These are phyloP conservation scores for Cyanistes caeruleus DNA, from an alignment of 2,113 vertebrate species.

Conservation along the genomic window DNA sequence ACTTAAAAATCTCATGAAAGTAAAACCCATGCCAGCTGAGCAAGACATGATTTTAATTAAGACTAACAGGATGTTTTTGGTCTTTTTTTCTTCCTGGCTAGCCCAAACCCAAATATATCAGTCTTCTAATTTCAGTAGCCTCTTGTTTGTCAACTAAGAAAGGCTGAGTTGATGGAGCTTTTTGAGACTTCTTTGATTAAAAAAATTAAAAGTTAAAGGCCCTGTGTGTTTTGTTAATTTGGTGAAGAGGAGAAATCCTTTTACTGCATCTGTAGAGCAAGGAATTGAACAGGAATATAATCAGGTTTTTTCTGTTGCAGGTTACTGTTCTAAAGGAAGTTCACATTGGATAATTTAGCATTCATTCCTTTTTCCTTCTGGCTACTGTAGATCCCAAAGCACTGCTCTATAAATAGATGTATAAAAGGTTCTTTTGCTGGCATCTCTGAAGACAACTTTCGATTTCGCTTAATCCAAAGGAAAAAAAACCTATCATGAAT, in stretches of 20 bases:
- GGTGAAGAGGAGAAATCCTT: neutral
- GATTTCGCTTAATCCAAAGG: neutral
- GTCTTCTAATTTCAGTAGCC: neutral
- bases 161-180: neutral
- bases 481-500: neutral
- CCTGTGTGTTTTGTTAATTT: neutral
- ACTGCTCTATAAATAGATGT: conserved; percentile 30
- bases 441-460: neutral
- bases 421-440: neutral
- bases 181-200: neutral
- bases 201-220: neutral
- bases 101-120: neutral
- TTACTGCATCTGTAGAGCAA: neutral
- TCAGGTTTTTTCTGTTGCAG: neutral
- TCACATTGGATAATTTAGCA: neutral
- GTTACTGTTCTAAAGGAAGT: conserved; percentile 2
- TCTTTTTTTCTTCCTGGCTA: neutral
- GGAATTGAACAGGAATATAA: neutral
- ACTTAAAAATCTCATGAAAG: conserved; percentile 4
- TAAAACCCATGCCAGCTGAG: neutral
- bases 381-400: neutral
- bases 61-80: neutral
- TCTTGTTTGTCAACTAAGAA: neutral
- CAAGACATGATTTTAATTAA: conserved; percentile 35
- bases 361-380: conserved; percentile 15